These are phyloP conservation scores for Ambastaia sidthimunki DNA, from an alignment of 2,797 vertebrate species.

Conservation along the genomic window DNA sequence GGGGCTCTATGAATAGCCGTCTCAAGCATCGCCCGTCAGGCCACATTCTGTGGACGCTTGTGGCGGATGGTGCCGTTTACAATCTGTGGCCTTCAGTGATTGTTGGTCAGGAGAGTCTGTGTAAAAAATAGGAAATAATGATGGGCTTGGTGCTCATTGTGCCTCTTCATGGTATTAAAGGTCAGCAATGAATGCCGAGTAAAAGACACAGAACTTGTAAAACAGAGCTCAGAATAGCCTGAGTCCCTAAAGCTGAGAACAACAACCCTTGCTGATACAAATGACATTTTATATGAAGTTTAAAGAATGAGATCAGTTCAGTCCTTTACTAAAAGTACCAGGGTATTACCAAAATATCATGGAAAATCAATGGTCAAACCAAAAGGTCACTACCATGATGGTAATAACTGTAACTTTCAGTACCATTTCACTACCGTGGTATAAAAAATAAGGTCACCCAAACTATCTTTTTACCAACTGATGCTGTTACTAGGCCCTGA, in stretches of 20 bases:
- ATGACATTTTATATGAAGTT: conserved; percentile 19
- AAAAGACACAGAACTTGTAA: conserved; percentile 47
- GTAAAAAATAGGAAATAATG: conserved; percentile 67
- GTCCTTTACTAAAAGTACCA: neutral
- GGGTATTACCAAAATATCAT: neutral
- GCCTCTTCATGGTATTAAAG: conserved; percentile 63
- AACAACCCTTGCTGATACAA: conserved; percentile 15
- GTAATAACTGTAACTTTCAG: neutral
- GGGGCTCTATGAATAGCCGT: conserved; percentile 61
- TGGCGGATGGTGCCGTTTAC: conserved; percentile 57
- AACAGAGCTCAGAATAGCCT: conserved; percentile 49
- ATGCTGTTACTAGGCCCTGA: neutral
- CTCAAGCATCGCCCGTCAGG: conserved; percentile 50
- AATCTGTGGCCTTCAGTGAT: conserved; percentile 61
- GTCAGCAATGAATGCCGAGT: conserved; percentile 53
- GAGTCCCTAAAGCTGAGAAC: conserved; percentile 41
- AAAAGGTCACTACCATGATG: neutral
- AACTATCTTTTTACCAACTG: neutral
- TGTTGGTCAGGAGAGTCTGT: conserved; percentile 60
- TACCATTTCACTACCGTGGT: neutral
- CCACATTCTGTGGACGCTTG: conserved; percentile 62
- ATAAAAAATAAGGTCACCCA: neutral
- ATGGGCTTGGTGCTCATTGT: conserved; percentile 62
- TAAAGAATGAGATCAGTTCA: neutral
- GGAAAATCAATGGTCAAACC: neutral